Percentiles rank a stretch among this genome's conserved stretches.
phyloP scores from a whole-genome alignment of 2,888 invertebrate genomes.

The Phengaris alcon region DNA sequence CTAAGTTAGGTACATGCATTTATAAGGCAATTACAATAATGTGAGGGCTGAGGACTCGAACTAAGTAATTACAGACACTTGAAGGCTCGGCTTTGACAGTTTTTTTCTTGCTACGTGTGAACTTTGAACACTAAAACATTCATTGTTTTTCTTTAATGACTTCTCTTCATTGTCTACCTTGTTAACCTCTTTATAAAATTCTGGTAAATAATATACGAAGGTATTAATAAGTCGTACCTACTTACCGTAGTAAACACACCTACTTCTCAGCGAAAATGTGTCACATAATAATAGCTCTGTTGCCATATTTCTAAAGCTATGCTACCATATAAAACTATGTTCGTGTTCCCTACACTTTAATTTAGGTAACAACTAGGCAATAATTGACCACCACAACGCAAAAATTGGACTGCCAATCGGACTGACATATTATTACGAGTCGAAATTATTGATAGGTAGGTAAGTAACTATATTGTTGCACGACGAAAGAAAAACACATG shows the following conservation, averaged over 20 bases:
- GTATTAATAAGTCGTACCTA: not conserved
- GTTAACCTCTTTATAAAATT: not conserved
- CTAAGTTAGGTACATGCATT: not conserved
- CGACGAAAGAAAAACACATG: too few relatives aligned
- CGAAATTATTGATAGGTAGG: too few relatives aligned
- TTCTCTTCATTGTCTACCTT: constrained; percentile 5
- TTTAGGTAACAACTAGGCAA: not conserved
- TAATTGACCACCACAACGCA: not conserved
- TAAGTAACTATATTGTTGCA: too few relatives aligned
- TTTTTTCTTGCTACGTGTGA: constrained; percentile 19
- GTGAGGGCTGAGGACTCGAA: not conserved
- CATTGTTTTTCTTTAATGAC: constrained; percentile 24
- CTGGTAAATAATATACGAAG: not conserved
- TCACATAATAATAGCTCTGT: too few relatives aligned
- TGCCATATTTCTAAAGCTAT: too few relatives aligned
- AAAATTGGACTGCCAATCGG: too few relatives aligned
- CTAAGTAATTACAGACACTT: constrained; percentile 14
- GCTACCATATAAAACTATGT: too few relatives aligned
- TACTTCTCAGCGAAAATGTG: too few relatives aligned
- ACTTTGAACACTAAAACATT: constrained; percentile 18
- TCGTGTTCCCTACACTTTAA: not conserved
- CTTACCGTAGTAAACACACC: too few relatives aligned
- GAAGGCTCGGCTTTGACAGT: constrained; percentile 4
- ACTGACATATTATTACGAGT: too few relatives aligned
- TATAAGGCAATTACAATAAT: constrained; percentile 1